These are phyloP conservation scores for Schrankia costaestrigalis DNA, from an alignment of 2,888 invertebrate genomes.

Conservation along the genomic window DNA sequence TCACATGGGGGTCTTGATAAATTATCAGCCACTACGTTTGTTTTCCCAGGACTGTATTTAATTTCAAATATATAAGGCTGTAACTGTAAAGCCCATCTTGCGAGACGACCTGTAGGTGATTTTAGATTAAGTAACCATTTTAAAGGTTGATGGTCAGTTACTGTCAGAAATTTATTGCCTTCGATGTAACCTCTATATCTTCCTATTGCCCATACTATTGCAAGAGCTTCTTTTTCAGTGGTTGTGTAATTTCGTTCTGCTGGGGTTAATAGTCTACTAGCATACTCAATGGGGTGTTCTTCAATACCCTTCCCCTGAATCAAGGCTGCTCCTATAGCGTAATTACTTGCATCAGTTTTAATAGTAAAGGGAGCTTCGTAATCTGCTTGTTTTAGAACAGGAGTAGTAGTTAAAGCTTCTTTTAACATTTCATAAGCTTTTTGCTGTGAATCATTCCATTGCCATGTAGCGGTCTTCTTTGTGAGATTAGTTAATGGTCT, in stretches of 20 bases:
- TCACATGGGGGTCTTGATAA: constrained; percentile 4
- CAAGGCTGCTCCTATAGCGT: constrained; percentile 2
- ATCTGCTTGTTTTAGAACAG: constrained; percentile 1
- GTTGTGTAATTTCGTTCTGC: constrained; percentile 1
- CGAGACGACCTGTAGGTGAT: constrained; percentile 48
- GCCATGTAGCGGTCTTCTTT: constrained; percentile 1
- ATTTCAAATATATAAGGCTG: constrained; percentile 47
- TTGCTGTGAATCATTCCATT: background rate
- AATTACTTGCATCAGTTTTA: constrained; percentile 5
- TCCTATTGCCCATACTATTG: background rate
- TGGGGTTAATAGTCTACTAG: constrained; percentile 16
- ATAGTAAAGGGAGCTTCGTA: background rate
- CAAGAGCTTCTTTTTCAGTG: constrained; percentile 1
- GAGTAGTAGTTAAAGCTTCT: background rate
- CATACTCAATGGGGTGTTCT: constrained; percentile 13
- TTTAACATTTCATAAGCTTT: background rate
- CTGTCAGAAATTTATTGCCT: constrained; percentile 35
- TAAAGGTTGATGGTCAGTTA: constrained; percentile 60
- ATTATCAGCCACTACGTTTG: constrained; percentile 49
- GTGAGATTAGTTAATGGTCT: constrained; percentile 6
- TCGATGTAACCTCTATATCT: constrained; percentile 36
- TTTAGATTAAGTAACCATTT: constrained; percentile 48
- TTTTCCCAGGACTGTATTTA: constrained; percentile 43
- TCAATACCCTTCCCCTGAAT: constrained; percentile 13
- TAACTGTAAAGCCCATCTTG: constrained; percentile 54